Evolutionary conservation across 2,888 invertebrate species (phyloP), one percentile per base, ranked within the genome.

Genomic region (Machimus atricapillus): DNA sequence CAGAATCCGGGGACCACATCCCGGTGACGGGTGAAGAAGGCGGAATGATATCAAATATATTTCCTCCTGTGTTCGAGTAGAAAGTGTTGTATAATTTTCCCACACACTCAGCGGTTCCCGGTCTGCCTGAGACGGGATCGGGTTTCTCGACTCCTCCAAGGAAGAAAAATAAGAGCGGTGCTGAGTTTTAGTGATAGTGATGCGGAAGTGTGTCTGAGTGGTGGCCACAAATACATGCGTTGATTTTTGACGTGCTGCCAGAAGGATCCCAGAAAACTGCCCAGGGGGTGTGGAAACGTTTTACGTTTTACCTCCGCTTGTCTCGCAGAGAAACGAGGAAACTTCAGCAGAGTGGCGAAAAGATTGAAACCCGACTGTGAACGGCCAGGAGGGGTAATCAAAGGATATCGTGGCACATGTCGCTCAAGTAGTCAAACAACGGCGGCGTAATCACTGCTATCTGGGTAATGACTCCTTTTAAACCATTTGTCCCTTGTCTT

Each of bases 61-160:
- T 78, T 78, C 46, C 6, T 23, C 43, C 19, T 40, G 78, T 78
- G 46, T 78, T 78, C n/a, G 78, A 78, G 23, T 78, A 14, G 23
- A 78, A 78, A 78, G 78, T 78, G 78, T 78, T 78, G 23, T 78
- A 78, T 43, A 78, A 40, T 40, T 78, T 46, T 78, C 27, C 23
- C 27, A 66, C 27, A 66, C 66, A 66, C 14, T 27, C 12, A 66
- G 12, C 27, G 23, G 27, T 78, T 66, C 66, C 23, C 23, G 66
- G 66, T 19, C 27, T 66, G 66, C 6, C 19, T 43, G n/a, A 40
- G 78, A 78, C 43, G 43, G 12, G 12, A 14, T 40, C 23, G 14
- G 23, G 40, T n/a, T n/a, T n/a, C n/a, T n/a, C n/a, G 40, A n/a
- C 23, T 37, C 40, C 40, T 43, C 8, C n/a, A 34, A 34, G 34